Evolutionary conservation across 2,888 invertebrate species (phyloP).

Genomic region (Biston betularia): DNA sequence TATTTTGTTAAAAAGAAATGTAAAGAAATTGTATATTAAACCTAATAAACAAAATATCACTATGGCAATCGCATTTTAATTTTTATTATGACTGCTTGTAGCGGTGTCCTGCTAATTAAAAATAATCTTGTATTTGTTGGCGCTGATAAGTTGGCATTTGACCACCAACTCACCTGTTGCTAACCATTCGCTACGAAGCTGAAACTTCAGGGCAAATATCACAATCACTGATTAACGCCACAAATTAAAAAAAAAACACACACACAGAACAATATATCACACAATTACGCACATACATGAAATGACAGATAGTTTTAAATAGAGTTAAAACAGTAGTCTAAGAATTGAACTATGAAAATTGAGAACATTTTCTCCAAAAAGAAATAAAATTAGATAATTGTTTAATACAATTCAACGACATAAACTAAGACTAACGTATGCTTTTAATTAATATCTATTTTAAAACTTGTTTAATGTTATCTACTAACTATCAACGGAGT

Average conservation of each 20-base stretch:
- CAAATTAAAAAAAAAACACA: no score
- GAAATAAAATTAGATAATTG: no score
- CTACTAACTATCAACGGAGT: not conserved
- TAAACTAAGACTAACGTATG: not conserved
- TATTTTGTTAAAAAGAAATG: constrained; percentile 9
- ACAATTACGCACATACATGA: no score
- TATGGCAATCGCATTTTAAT: not conserved
- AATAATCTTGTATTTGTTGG: not conserved
- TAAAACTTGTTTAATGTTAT: not conserved
- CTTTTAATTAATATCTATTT: not conserved
- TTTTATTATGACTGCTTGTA: not conserved
- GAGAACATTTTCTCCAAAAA: no score
- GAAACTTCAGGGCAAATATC: not conserved
- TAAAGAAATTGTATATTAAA: constrained; percentile 24
- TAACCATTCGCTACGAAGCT: not conserved
- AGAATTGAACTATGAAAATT: no score
- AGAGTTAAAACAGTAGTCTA: no score
- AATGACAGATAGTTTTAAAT: no score
- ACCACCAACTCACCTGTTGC: no score
- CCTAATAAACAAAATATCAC: constrained; percentile 20
- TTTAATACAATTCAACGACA: not conserved
- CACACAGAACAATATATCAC: not conserved
- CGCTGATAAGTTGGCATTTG: no score
- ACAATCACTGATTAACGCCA: not conserved
- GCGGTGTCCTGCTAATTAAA: not conserved